Percentiles rank a stretch among this genome's conserved stretches.
Conservation (phyloP, 2,113 vertebrate genomes). For the Azemiops feae region DNA sequence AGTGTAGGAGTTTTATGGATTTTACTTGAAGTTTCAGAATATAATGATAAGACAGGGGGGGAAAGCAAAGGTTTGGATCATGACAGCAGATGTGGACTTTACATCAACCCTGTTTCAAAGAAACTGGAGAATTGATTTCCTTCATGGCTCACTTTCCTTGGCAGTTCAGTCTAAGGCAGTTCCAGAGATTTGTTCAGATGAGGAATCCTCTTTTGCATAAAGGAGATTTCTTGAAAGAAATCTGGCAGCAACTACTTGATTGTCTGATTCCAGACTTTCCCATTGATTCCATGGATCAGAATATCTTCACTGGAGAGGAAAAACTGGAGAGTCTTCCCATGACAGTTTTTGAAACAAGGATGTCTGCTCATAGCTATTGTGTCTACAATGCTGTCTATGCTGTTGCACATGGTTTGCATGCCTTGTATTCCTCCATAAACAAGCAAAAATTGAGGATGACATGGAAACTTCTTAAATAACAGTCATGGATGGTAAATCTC, state of each 20-base stretch:
- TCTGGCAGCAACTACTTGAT: background rate
- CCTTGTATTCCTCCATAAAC: too few species aligned
- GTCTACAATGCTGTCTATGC: too few species aligned
- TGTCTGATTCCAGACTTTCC: background rate
- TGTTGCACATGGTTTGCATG: too few species aligned
- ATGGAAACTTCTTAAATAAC: too few species aligned
- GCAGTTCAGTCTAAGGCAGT: background rate
- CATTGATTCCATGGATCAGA: too few species aligned
- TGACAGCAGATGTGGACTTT: background rate
- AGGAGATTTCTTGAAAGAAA: background rate
- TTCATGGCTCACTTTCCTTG: background rate
- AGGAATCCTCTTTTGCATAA: background rate
- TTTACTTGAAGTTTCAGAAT: rapidly evolving
- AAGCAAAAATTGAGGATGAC: too few species aligned
- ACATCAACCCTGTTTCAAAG: background rate
- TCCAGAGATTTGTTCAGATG: background rate
- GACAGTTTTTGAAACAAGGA: too few species aligned
- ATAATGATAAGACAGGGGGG: too few species aligned
- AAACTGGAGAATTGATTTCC: background rate
- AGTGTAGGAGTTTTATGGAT: background rate
- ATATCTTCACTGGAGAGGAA: too few species aligned
- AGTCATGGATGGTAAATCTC: too few species aligned
- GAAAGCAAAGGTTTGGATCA: background rate
- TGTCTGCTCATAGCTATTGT: too few species aligned
- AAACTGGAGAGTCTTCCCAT: too few species aligned